Base-by-base conservation (phyloP, 2,888 invertebrate genomes). In the Baronia brevicornis region DNA sequence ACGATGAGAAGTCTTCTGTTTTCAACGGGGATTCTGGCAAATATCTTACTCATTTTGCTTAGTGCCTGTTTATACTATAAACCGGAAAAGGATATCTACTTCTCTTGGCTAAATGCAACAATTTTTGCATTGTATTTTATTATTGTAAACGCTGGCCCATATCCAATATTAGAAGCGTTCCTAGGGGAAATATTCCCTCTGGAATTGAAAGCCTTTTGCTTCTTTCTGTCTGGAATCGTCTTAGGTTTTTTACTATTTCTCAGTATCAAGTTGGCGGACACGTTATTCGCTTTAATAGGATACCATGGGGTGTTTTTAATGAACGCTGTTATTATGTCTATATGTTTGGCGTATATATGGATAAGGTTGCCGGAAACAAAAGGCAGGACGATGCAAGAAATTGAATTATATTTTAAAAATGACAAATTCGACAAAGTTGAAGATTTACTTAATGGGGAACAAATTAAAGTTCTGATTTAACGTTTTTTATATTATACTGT, bases 361-460 rank as follows among this genome's bases (percentile, higher is more conserved):
- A 8, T 46, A 3, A 38, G 37, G 33, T 25, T 54, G 29, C 52
- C 52, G 2, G 52, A 54, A 31, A 54, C 52, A 3, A 52, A 48
- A 28, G 45, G 43, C 0, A 39, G 42, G 15, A 46, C 50, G 10
- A 30, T 53, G 22, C 50, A 49, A 25, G 51, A 55, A 38, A 51
- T 52, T 11, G 48, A 54, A 19, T 23, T 46, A 8, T 46, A 33
- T 29, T 45, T 52, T 21, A 48, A 41, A 20, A 42, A 45, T 10
- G 33, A 42, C 26, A 29, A 26, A 6, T 26, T 26, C 13, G 26
- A 26, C 7, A 26, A 26, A 8, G 26, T 26, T 2, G 26, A 26
- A 8, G 26, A 15, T 7, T 14, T 26, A 10, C 8, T 15, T 1
- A 26, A 26, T 6, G 26, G 26, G 14, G 26, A 26, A 26, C 26